These are phyloP conservation scores for Melanotaenia parkinsoni DNA, from an alignment of 2,797 vertebrate species.

Conservation along the genomic window DNA sequence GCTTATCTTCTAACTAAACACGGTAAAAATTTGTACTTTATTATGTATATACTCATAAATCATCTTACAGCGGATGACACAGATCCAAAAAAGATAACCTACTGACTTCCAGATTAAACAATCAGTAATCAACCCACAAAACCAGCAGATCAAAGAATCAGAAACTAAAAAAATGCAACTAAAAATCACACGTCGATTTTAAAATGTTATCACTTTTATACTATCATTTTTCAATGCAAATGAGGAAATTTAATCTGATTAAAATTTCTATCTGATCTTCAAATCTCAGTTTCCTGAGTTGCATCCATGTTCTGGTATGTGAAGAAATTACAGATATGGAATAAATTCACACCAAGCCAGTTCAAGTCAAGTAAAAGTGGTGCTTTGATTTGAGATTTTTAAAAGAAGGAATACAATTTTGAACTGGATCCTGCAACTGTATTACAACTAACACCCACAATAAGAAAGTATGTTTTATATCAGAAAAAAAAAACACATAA, in stretches of 20 bases:
- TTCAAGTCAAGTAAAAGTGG: no score
- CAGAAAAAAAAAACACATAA: not conserved
- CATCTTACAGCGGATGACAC: conserved; percentile 55
- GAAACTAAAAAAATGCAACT: no score
- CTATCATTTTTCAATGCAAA: not conserved
- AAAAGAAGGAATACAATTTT: no score
- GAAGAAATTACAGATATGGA: not conserved
- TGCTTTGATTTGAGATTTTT: no score
- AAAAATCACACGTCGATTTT: no score
- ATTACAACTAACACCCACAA: no score
- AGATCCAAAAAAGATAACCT: conserved; percentile 41
- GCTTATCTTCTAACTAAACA: conserved; percentile 41
- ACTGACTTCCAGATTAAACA: conserved; percentile 26
- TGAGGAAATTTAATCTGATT: no score
- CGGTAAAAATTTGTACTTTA: conserved; percentile 30
- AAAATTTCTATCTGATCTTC: no score
- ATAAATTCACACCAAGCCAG: not conserved
- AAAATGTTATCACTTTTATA: no score
- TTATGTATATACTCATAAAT: conserved; percentile 43
- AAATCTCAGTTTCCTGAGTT: not conserved
- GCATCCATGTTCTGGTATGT: not conserved
- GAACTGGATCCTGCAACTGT: no score
- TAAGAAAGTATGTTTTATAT: not conserved
- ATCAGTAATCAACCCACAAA: no score
- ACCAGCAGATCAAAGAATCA: no score